phyloP scores from a whole-genome alignment of 1,140 invertebrate species.

The Aphelenchoides besseyi region DNA sequence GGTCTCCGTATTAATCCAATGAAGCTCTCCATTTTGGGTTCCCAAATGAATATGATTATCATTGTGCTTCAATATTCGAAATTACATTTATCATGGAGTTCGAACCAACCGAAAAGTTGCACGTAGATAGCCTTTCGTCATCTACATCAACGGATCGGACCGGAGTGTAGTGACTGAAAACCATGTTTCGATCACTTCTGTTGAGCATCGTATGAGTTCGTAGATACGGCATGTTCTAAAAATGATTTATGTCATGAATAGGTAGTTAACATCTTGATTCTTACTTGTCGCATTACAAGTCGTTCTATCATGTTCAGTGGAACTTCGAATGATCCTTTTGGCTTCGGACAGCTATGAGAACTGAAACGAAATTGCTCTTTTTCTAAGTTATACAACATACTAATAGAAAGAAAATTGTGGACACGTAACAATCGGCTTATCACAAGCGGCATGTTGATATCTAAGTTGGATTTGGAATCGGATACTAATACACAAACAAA shows the following conservation, averaged over 20 bases:
- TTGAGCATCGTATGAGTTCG: constrained; percentile 34
- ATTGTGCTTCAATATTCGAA: constrained; percentile 68
- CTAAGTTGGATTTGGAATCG: constrained; percentile 60
- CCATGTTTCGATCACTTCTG: constrained; percentile 74
- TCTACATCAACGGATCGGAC: constrained; percentile 77
- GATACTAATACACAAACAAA: constrained; percentile 16
- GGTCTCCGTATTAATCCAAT: constrained; percentile 77
- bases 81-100: not conserved
- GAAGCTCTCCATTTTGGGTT: constrained; percentile 80
- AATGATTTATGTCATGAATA: not conserved
- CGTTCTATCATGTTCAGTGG: constrained; percentile 71
- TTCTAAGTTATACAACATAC: too few species aligned
- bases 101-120: constrained; percentile 71
- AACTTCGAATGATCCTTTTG: constrained; percentile 71
- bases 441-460: constrained; percentile 73
- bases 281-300: constrained; percentile 61
- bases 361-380: constrained; percentile 67
- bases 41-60: constrained; percentile 79
- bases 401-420: constrained; percentile 67
- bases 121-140: constrained; percentile 78
- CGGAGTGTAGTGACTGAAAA: constrained; percentile 85
- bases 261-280: too few species aligned
- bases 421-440: constrained; percentile 68
- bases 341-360: constrained; percentile 84
- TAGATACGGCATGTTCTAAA: constrained; percentile 30